Base-by-base conservation (phyloP, 1,140 invertebrate genomes). In the Zaprionus ornatus region DNA sequence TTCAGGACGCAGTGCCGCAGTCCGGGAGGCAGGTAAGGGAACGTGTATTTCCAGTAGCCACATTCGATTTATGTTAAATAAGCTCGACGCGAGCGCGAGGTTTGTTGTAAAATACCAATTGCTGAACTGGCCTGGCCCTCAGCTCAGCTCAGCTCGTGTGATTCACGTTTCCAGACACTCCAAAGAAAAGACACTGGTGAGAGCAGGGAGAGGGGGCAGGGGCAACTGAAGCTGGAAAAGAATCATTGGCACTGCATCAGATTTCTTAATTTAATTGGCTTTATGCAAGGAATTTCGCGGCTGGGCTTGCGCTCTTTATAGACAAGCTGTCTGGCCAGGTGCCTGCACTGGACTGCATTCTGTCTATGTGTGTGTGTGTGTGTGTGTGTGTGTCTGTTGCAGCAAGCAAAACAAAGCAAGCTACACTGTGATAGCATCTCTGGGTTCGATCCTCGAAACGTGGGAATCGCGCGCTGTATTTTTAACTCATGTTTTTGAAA, bases 181-280 rank as follows among this genome's bases (percentile, higher is more conserved):
- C 1, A 23, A 23, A 23, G 29, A 25, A 3, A 50, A 19, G 15
- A 21, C 17, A 12, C n/a, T n/a, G n/a, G 32, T 0, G 37, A 23
- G 23, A 12, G 10, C 7, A 27, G 17, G 4, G 23, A 19, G 4
- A 13, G 17, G 42, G 45, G 25, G 42, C 5, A 12, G 29, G 32
- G 35, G 12, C 23, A 25, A 40, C 27, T 25, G 32, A 32, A 35
- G 63, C 3, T 17, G 21, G 32, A 37, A 48, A 63, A 57, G 67
- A 75, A 75, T 75, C 67, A 71, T 75, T 71, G 73, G 67, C 63
- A 57, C 76, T 90, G 85, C 79, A 90, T 90, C 85, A 90, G 85
- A 90, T 90, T 90, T 90, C 85, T 90, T 90, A 90, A 90, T 90
- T 90, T 90, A 90, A 90, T 90, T 90, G 85, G 85, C 85, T 90